Evolutionary conservation across 2,113 vertebrate genomes (phyloP).

Genomic region (Equus quagga): DNA sequence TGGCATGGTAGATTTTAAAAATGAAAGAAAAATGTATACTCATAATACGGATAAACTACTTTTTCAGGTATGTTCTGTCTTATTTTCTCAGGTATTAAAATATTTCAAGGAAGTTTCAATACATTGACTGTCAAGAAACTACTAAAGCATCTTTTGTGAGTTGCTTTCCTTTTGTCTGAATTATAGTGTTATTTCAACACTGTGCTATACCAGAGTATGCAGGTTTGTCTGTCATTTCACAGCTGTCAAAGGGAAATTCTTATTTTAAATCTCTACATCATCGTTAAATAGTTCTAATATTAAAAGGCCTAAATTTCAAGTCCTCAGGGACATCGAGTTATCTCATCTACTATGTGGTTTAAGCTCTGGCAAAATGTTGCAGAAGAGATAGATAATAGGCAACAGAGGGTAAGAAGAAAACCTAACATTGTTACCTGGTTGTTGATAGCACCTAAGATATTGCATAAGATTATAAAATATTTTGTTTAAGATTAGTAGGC

Average conservation of each 20-base stretch:
- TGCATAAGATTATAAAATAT: neutral
- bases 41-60: neutral
- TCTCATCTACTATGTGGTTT: conserved; percentile 6
- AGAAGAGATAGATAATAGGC: neutral
- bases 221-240: conserved; percentile 34
- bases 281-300: conserved; percentile 71
- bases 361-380: neutral
- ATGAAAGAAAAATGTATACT: neutral
- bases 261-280: conserved; percentile 62
- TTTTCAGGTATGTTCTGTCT: conserved; percentile 30
- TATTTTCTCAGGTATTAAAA: conserved; percentile 52
- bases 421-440: neutral
- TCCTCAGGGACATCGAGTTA: conserved; percentile 9
- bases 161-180: conserved; percentile 48
- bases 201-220: neutral
- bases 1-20: neutral
- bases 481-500: conserved; percentile 16
- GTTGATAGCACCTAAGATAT: neutral
- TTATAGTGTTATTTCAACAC: conserved; percentile 42
- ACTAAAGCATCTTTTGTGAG: conserved; percentile 12
- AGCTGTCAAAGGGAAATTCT: conserved; percentile 58
- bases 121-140: conserved; percentile 42
- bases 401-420: neutral
- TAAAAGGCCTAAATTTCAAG: conserved; percentile 73
- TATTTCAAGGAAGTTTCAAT: conserved; percentile 45